Evolutionary conservation across 2,113 vertebrate genomes (phyloP).

Genomic region (Aegithalos caudatus): DNA sequence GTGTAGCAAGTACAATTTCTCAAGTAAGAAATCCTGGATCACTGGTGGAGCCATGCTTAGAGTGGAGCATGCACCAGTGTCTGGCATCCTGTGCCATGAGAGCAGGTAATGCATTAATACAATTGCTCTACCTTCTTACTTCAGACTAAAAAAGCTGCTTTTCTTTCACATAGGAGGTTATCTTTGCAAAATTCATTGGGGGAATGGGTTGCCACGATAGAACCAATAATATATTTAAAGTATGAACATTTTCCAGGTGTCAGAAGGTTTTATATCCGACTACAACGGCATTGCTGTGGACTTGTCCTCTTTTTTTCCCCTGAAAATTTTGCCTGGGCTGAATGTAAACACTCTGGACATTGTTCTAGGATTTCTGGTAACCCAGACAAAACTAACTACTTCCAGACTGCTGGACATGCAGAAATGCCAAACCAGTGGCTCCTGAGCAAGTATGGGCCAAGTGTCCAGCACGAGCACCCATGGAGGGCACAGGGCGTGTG

Average conservation of each 20-base stretch:
- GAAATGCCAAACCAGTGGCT: background rate
- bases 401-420: background rate
- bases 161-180: background rate
- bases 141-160: background rate
- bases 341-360: background rate
- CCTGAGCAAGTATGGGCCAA: background rate
- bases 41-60: background rate
- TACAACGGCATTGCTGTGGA: accelerated
- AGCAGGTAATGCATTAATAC: background rate
- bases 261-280: background rate
- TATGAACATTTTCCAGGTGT: background rate
- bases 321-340: background rate
- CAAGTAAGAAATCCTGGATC: background rate
- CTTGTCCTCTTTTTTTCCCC: background rate
- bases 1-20: background rate
- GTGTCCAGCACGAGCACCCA: background rate
- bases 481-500: background rate
- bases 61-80: background rate
- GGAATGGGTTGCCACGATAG: background rate
- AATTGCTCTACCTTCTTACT: background rate
- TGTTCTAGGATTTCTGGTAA: background rate
- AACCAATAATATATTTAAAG: background rate
- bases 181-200: background rate
- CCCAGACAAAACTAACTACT: background rate
- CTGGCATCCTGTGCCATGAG: background rate